Evolutionary conservation across 2,113 vertebrate species (phyloP).

Genomic region (Gadus chalcogrammus): DNA sequence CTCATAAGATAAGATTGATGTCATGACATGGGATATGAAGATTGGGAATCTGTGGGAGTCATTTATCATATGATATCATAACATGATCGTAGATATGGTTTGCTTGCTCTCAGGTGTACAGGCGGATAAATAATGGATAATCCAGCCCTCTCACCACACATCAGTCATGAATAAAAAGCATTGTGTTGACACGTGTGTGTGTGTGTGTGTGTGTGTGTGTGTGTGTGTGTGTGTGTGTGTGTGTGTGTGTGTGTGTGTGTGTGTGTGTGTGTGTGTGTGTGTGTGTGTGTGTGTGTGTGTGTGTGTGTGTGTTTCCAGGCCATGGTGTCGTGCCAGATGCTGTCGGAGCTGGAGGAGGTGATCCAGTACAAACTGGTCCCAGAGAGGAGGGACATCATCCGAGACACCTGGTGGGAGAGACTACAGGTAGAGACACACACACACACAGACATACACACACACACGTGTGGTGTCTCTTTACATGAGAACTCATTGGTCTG

Average conservation of each 20-base stretch:
- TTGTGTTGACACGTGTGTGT: no score
- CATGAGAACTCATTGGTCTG: no score
- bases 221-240: constrained; percentile 4
- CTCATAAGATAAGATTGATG: no score
- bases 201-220: constrained; percentile 6
- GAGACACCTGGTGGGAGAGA: constrained; percentile 98
- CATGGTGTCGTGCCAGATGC: constrained; percentile 99
- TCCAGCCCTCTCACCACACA: no score
- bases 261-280: constrained; percentile 22
- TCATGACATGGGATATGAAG: no score
- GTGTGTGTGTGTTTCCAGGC: constrained; percentile 71
- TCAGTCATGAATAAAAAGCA: no score
- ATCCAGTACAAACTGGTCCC: constrained; percentile 99
- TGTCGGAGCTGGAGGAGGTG: constrained; percentile 97
- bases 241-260: not conserved
- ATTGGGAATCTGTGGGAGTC: no score
- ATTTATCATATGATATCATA: no score
- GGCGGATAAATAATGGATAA: no score
- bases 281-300: not conserved
- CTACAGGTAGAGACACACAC: constrained; percentile 81
- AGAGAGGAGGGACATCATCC: constrained; percentile 95
- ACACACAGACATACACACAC: not conserved
- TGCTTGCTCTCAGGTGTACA: no score
- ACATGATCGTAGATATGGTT: no score
- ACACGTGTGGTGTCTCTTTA: not conserved